Base-by-base conservation (phyloP, 1,140 invertebrate genomes). In the Diachasma alloeum region DNA sequence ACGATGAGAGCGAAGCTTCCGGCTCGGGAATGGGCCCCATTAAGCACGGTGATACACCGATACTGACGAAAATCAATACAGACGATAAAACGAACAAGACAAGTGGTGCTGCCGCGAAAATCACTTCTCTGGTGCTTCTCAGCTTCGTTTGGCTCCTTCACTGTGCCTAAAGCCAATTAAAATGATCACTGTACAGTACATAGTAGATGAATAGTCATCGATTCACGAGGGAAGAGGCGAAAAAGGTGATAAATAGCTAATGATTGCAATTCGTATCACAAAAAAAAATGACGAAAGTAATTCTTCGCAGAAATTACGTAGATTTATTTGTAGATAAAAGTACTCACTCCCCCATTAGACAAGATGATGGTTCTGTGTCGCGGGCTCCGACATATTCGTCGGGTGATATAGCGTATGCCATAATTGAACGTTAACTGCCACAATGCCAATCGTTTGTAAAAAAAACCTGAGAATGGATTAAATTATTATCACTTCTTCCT, bases 11-110 rank as follows among this genome's bases (percentile, higher is more conserved):
- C 24, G 87, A 88, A 22, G 89, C 82, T 6, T 90, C 89, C 6
- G 90, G 90, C 26, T 90, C 90, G 9, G 90, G 90, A 76, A 79
- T 75, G 79, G 88, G 86, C 69, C 84, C 87, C 0, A 79, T 72
- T 0, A 78, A 78, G 26, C 69, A 71, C 37, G 82, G 83, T 85
- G 73, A 74, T 48, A 19, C 73, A 1, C 17, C 19, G 13, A 74
- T 46, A 44, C 37, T 66, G 15, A 42, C 73, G 19, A 74, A 67
- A 11, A 39, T 11, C 11, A 59, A 42, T 10, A 48, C 31, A 15
- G 72, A 56, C 48, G 19, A 56, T 37, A 66, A 66, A 15, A 13
- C 36, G 9, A 59, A 26, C 9, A 72, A 24, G 3, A 13, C 59
- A 19, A 63, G 73, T 17, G 17, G 59, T 26, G 56, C 36, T 42